Percentiles rank a stretch among this genome's conserved stretches.
phyloP scores from a whole-genome alignment of 2,797 vertebrate genomes.

The Cynopterus sphinx region DNA sequence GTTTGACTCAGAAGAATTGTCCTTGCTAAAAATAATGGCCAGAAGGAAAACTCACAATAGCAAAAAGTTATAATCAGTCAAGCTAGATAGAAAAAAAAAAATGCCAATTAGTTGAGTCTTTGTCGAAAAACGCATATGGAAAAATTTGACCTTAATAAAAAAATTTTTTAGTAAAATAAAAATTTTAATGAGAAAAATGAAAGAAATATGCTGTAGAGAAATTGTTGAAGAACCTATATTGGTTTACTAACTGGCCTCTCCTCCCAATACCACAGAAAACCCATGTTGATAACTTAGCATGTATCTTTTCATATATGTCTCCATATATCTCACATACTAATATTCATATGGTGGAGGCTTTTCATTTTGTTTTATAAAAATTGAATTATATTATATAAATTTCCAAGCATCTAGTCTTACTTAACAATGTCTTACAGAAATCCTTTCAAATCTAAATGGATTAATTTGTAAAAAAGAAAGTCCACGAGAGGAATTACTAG shows the following conservation, averaged over 20 bases:
- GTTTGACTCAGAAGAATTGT: background rate
- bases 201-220: background rate
- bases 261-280: background rate
- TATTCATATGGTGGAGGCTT: background rate
- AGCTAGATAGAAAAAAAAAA: background rate
- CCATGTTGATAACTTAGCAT: background rate
- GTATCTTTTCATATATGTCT: background rate
- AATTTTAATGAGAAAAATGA: slow-evolving; percentile 21
- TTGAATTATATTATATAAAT: background rate
- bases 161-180: slow-evolving; percentile 18
- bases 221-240: background rate
- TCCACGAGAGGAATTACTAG: background rate
- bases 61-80: background rate
- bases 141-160: slow-evolving; percentile 3
- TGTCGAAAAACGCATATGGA: background rate
- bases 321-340: background rate
- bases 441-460: background rate
- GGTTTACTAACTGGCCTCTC: background rate
- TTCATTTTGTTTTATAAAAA: background rate
- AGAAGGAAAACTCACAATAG: slow-evolving; percentile 21
- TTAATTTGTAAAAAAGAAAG: slow-evolving; percentile 22
- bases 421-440: slow-evolving; percentile 8
- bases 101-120: background rate
- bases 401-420: background rate
- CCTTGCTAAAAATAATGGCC: background rate